phyloP scores from a whole-genome alignment of 2,888 invertebrate species.

The Chalcosyrphus nemorum region DNA sequence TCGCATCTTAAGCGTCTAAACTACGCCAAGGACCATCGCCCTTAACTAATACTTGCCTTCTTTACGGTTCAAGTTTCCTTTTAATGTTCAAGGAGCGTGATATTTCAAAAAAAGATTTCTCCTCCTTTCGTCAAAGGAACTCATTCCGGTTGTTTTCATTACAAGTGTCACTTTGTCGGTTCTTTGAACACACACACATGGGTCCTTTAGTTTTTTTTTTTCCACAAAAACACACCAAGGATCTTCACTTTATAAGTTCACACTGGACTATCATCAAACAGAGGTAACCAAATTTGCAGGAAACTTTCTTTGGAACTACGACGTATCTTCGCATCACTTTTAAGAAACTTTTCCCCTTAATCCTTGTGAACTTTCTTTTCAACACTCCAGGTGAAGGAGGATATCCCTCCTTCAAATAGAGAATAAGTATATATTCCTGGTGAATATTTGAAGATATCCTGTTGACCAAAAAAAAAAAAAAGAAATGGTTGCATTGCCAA shows the following conservation, averaged over 20 bases:
- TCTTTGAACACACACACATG: not conserved
- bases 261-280: not conserved
- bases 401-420: conserved; percentile 85
- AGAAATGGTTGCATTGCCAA: not conserved
- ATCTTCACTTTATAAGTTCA: no score
- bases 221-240: no score
- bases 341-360: not conserved
- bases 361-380: not conserved
- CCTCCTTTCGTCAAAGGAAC: not conserved
- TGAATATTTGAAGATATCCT: conserved; percentile 1
- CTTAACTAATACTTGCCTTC: no score
- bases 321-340: not conserved
- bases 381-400: not conserved
- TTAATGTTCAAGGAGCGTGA: not conserved
- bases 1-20: no score
- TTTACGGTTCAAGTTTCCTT: not conserved
- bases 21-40: no score
- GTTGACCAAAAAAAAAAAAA: conserved; percentile 24
- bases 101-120: not conserved
- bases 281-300: not conserved
- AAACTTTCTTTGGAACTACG: not conserved
- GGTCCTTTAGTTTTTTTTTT: no score
- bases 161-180: not conserved
- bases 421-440: not conserved
- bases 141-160: not conserved